Evolutionary conservation across 2,797 vertebrate genomes (phyloP), one percentile per base, ranked within the genome.

Genomic region (Phoxinus dragarum): DNA sequence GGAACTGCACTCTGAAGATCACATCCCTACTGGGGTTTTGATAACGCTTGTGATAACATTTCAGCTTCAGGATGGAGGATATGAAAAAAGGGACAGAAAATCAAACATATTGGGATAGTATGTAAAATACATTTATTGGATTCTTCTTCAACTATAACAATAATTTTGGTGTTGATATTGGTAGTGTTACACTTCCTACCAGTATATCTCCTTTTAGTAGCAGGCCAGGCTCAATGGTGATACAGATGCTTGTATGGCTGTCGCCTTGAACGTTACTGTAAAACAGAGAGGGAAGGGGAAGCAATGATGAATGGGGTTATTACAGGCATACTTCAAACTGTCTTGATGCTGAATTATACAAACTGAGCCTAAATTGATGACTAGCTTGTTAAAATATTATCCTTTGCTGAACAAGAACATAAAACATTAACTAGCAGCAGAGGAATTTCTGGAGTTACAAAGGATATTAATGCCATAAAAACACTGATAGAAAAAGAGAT

Each of bases 11-110:
- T 0, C 97, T 95, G 94, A 99, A 99, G 88, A 99, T 95, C 85
- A 98, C 96, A 0, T 99, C 98, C 11, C 98, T 96, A 64, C 94
- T 96, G 0, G 97, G 95, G 92, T 95, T 98, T 80, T 96, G 96
- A 94, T 94, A 98, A 80, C 96, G 95, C 93, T 99, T 99, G 93
- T 99, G 98, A 93, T 99, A 99, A 89, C 98, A 99, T 91, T 99
- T 99, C 82, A 99, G 89, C 98, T 99, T 86, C 0, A 78, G 66
- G 40, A 19, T 17, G 40, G 19, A 73, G 31, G 14, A 54, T 27
- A 73, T 67, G 19, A n/a, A 66, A 56, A 86, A 81, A 4, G n/a
- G 14, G 44, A 8, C 23, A 8, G 73, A 56, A 68, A 7, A 76
- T 27, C 1, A 77, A 38, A 76, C 1, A 54, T 49, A 56, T 76